These are phyloP conservation scores for Aspidiotus rigidus DNA, from an alignment of 2,888 invertebrate species.

Conservation along the genomic window DNA sequence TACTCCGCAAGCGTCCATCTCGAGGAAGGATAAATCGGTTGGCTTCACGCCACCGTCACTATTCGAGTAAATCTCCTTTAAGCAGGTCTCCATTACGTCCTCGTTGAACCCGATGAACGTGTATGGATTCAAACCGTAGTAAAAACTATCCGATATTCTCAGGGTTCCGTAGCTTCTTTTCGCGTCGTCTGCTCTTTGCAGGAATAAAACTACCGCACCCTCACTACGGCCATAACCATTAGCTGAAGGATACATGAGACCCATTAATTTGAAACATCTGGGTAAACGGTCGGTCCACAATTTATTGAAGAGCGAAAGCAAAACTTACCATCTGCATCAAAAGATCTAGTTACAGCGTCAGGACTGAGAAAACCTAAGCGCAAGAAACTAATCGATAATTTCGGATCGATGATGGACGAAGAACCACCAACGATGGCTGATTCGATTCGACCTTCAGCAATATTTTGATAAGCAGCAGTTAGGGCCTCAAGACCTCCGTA, in stretches of 20 bases:
- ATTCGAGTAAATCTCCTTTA: conserved; percentile 36
- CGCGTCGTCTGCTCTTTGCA: conserved; percentile 44
- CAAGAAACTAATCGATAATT: conserved; percentile 53
- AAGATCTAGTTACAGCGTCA: conserved; percentile 24
- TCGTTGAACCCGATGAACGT: conserved; percentile 26
- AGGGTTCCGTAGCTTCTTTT: conserved; percentile 46
- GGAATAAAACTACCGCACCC: conserved; percentile 43
- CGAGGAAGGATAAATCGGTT: conserved; percentile 37
- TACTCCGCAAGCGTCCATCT: conserved; percentile 37
- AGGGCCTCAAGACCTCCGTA: conserved; percentile 57
- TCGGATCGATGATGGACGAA: conserved; percentile 51
- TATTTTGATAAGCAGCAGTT: conserved; percentile 46
- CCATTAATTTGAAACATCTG: neutral
- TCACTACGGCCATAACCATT: conserved; percentile 46
- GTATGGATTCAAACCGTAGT: conserved; percentile 47
- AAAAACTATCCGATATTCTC: conserved; percentile 50
- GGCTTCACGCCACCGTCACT: conserved; percentile 31
- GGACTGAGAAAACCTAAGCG: conserved; percentile 45
- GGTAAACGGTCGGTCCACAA: neutral
- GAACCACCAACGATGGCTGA: conserved; percentile 52
- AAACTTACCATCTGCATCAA: conserved; percentile 30
- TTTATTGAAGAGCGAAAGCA: too few species aligned
- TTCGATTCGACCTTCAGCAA: conserved; percentile 45
- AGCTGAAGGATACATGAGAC: conserved; percentile 38
- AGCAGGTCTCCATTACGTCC: conserved; percentile 16